Conservation (phyloP, 2,797 vertebrate species). For the Phaenicophaeus curvirostris region DNA sequence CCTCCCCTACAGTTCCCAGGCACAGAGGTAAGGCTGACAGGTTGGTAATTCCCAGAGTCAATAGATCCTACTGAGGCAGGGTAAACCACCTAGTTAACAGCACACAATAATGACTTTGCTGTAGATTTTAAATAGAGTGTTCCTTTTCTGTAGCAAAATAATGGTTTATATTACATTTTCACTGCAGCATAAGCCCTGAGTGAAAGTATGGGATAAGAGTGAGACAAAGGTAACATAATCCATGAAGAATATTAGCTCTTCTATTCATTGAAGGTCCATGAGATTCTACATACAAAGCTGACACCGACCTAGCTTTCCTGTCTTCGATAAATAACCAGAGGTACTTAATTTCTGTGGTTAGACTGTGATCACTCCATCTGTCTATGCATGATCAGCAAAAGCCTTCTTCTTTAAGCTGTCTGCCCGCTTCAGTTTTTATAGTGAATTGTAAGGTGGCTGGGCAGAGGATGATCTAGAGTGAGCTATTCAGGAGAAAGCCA, state of each 20-base stretch:
- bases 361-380: background rate
- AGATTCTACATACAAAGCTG: background rate
- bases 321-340: background rate
- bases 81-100: background rate
- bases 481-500: background rate
- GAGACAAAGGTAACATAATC: background rate
- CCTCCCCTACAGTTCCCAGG: too few species aligned
- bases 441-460: background rate
- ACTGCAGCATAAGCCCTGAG: background rate
- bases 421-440: background rate
- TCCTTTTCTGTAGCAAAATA: background rate
- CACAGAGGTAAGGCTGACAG: too few species aligned
- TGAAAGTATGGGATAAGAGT: background rate
- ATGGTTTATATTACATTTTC: background rate
- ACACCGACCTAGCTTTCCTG: background rate
- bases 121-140: background rate
- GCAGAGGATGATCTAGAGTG: background rate
- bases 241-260: background rate
- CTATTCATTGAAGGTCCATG: background rate
- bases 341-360: background rate
- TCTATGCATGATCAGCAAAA: too few species aligned
- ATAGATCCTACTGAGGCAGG: background rate
- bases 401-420: background rate
- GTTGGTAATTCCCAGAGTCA: too few species aligned
- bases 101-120: background rate